Base-by-base conservation (phyloP, 2,113 vertebrate species). In the Microtus pennsylvanicus region DNA sequence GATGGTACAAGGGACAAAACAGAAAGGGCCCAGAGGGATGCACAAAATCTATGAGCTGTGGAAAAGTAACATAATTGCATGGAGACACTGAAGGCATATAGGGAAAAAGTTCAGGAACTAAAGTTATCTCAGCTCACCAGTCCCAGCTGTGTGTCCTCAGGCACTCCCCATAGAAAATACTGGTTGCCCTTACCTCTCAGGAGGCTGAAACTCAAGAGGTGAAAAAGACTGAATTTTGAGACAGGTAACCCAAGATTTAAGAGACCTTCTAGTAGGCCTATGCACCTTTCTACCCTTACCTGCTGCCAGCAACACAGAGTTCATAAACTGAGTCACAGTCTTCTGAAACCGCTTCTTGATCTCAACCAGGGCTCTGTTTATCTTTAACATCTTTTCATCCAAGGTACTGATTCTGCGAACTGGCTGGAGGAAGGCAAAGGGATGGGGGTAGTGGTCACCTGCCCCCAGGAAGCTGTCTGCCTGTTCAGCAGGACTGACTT, bases 311-410 rank as follows among this genome's bases (percentile, higher is more conserved):
- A 98, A 75, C 94, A 98, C 33, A 12, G 95, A 96, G 75, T 98
- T 98, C 91, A 95, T 96, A 86, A 98, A 97, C 91, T 97, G 98
- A 58, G 82, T 88, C 67, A 97, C 69, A 4, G 94, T 96, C 93
- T 97, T 98, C 96, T 97, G 96, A 96, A 98, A 98, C 6, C 96
- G 90, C 75, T 78, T 98, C 93, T 96, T 98, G 95, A 98, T 97
- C 28, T 96, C 96, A 33, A 3, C 55, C 92, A 98, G 89, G 52
- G 93, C 91, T 42, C 96, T 96, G 77, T 26, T 95, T 77, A 97
- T 95, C 70, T 96, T 96, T 16, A 55, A n/a, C 3, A 93, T 9
- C 30, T 94, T 96, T 4, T 97, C 92, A 0, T 97, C 96, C 2
- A 35, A 0, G 42, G 1, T 58, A 55, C 4, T 76, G 61, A 52